Evolutionary conservation across 2,113 vertebrate genomes (phyloP), one percentile per base, ranked within the genome.

Genomic region (Daboia siamensis): DNA sequence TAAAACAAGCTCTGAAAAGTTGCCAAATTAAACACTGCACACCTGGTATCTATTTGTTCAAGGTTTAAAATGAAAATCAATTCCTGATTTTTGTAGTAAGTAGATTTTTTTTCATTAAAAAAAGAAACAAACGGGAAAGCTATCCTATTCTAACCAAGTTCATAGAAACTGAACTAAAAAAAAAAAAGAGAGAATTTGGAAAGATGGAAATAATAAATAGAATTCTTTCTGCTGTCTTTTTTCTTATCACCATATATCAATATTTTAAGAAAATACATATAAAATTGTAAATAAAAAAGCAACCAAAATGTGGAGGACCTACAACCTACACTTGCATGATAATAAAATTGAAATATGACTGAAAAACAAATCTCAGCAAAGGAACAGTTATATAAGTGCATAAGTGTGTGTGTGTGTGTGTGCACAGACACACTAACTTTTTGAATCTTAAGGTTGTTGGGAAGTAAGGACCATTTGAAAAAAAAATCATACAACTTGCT

Each of bases 11-110:
- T 11, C 88, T 96, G 94, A 96, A 91, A 93, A 61, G 46, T 90
- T 91, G 94, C 95, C 96, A 97, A 96, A 95, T 95, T 57, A 96
- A 96, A 96, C 94, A 93, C 59, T 93, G 93, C 92, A 95, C 95
- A 97, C 94, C 96, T 97, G 96, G 93, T 33, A 96, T 93, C 94
- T 94, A 95, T 97, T 97, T 97, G 90, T 96, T 96, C 93, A 90
- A 95, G 92, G 95, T 97, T 97, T 96, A 91, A 96, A 95, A 92
- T 89, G n/a, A 95, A 95, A 97, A 96, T 94, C 84, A 96, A 95
- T 33, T 93, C 90, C 93, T 95, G 92, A 95, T 92, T 97, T 96
- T 44, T 80, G 74, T 33, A 80, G 74, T 21, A 44, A 80, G 33
- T 44, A 44, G 69, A 20, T 80, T 80, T 80, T 80, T 80, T 44